Evolutionary conservation across 2,888 invertebrate species (phyloP), one percentile per base, ranked within the genome.

Genomic region (Caenorhabditis japonica): DNA sequence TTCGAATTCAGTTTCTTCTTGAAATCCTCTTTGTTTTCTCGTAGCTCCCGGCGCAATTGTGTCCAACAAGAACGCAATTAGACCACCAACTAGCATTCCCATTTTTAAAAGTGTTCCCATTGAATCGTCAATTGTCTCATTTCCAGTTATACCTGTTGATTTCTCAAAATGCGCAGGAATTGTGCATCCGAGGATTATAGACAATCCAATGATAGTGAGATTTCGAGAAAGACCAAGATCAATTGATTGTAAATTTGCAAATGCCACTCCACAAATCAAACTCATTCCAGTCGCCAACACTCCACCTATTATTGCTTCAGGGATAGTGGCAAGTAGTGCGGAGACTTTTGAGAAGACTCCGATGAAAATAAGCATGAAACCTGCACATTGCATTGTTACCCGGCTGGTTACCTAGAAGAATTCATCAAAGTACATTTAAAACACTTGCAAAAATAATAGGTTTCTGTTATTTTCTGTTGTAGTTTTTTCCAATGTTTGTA

Each of bases 51-150:
- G 59, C 8, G 75, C 78, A 23, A 72, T 77, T 17, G 89, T 89
- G 76, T 89, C 89, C 36, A 89, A 79, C 33, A 89, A 55, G 68
- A 89, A 89, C 0, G 89, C 90, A 7, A 87, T 52, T 1, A 88
- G 44, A 2, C 90, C 90, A 3, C 89, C 90, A 7, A 89, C 88
- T 66, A 89, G 72, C 85, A 86, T 85, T 60, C 80, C 56, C 46
- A 83, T 85, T 27, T 71, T 74, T 13, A 87, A 53, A 41, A 85
- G 71, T 43, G 83, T 81, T 49, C 79, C 81, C 13, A 85, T 36
- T 4, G 79, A 56, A 23, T 80, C 62, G 47, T 86, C 82, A 25
- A 82, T 27, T 12, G 69, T 60, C 19, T 59, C 34, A 33, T 68
- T 44, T 30, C 75, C 75, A 13, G 68, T 72, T 15, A 55, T 33